Conservation (phyloP, 2,888 invertebrate species). For the Apeira syringaria region DNA sequence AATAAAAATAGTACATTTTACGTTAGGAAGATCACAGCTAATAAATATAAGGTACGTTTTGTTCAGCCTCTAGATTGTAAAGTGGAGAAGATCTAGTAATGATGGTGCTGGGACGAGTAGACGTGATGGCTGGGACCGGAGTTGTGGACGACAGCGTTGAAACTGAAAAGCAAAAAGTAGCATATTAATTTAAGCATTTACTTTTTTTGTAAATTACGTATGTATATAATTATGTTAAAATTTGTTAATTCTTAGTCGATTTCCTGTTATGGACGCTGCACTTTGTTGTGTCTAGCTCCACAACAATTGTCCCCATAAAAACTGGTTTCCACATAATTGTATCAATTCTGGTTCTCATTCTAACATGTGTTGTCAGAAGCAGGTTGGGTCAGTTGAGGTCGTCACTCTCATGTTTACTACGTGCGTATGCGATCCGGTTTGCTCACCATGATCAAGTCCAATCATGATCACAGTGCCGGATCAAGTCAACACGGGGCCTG, state of each 20-base stretch:
- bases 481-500: too few species aligned
- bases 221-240: too few species aligned
- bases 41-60: slow-evolving; percentile 57
- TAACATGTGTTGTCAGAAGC: slow-evolving; percentile 42
- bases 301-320: slow-evolving; percentile 19
- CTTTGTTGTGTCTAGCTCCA: too few species aligned
- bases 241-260: too few species aligned
- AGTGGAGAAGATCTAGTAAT: slow-evolving; percentile 48
- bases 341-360: slow-evolving; percentile 34
- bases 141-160: slow-evolving; percentile 78
- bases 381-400: slow-evolving; percentile 61
- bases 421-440: slow-evolving; percentile 56
- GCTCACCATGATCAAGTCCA: too few species aligned
- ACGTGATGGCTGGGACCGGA: slow-evolving; percentile 75
- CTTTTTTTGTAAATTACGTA: too few species aligned
- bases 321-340: slow-evolving; percentile 24
- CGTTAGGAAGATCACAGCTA: slow-evolving; percentile 60
- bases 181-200: too few species aligned
- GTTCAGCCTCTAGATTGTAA: slow-evolving; percentile 31
- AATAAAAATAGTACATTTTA: slow-evolving; percentile 44
- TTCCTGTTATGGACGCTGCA: too few species aligned
- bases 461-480: too few species aligned
- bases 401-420: slow-evolving; percentile 53
- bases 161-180: slow-evolving; percentile 57
- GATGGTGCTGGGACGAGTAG: slow-evolving; percentile 68